These are phyloP conservation scores for Poecilia velifera DNA, from an alignment of 2,797 vertebrate genomes.

Conservation along the genomic window DNA sequence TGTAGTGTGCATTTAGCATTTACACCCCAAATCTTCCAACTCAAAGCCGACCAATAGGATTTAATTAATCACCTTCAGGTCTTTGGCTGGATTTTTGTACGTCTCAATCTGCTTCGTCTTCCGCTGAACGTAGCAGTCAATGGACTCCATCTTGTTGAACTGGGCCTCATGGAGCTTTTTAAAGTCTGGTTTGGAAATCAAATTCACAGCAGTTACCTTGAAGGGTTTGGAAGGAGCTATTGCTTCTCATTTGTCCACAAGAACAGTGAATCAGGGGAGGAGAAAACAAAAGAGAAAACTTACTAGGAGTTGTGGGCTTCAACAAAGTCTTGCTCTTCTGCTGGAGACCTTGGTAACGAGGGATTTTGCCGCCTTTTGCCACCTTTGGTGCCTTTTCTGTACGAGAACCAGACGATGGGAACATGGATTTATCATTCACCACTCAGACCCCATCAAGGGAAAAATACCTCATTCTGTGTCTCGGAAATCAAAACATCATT, in stretches of 20 bases:
- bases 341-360: slow-evolving; percentile 59
- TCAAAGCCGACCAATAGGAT: background rate
- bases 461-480: background rate
- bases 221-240: background rate
- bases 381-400: slow-evolving; percentile 38
- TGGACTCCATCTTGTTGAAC: slow-evolving; percentile 96
- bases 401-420: background rate
- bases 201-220: background rate
- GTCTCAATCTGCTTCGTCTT: slow-evolving; percentile 84
- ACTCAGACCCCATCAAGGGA: background rate
- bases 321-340: slow-evolving; percentile 68
- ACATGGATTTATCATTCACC: background rate
- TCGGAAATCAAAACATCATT: background rate
- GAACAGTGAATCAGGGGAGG: background rate
- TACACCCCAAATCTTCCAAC: background rate
- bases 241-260: background rate
- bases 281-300: slow-evolving; percentile 54
- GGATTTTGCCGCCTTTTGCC: slow-evolving; percentile 75
- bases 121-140: slow-evolving; percentile 89
- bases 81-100: slow-evolving; percentile 72
- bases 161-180: slow-evolving; percentile 93
- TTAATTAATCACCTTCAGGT: slow-evolving; percentile 82
- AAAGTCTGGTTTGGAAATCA: slow-evolving; percentile 82
- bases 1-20: background rate
- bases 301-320: slow-evolving; percentile 89